Evolutionary conservation across 2,888 invertebrate species (phyloP).

Genomic region (Nephrotoma flavescens): DNA sequence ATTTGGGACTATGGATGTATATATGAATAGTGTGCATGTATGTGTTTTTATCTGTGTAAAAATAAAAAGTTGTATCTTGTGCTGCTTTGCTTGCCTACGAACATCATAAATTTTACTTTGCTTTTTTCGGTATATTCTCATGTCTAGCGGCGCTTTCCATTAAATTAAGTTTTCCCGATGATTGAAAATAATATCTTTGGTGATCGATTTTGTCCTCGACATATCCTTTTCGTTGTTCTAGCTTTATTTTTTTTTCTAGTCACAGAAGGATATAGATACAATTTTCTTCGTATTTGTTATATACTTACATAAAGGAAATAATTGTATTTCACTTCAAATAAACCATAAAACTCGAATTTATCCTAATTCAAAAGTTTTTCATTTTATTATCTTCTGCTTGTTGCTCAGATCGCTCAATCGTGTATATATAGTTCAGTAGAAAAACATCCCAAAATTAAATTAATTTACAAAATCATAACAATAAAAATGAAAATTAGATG

Average conservation of each 20-base stretch:
- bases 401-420: not conserved
- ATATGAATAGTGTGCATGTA: not conserved
- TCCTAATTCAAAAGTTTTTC: not conserved
- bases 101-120: not conserved
- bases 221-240: not conserved
- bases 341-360: not conserved
- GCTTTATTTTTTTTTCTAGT: not conserved
- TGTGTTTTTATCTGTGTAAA: not conserved
- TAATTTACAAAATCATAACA: not conserved
- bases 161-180: not conserved
- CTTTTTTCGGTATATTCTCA: not conserved
- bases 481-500: not conserved
- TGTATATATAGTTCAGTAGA: not conserved
- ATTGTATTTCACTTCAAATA: not conserved
- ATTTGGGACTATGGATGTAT: not conserved
- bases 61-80: not conserved
- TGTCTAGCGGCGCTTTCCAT: not conserved
- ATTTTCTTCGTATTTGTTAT: not conserved
- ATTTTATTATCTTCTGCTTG: not conserved
- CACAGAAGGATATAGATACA: not conserved
- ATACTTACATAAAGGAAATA: not conserved
- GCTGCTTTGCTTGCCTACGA: not conserved
- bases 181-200: not conserved
- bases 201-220: not conserved
- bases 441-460: not conserved